A percentile compares a stretch with the other conserved stretches of the same genome.
phyloP scores from a whole-genome alignment of 2,113 vertebrate genomes.

The Dromaius novaehollandiae region DNA sequence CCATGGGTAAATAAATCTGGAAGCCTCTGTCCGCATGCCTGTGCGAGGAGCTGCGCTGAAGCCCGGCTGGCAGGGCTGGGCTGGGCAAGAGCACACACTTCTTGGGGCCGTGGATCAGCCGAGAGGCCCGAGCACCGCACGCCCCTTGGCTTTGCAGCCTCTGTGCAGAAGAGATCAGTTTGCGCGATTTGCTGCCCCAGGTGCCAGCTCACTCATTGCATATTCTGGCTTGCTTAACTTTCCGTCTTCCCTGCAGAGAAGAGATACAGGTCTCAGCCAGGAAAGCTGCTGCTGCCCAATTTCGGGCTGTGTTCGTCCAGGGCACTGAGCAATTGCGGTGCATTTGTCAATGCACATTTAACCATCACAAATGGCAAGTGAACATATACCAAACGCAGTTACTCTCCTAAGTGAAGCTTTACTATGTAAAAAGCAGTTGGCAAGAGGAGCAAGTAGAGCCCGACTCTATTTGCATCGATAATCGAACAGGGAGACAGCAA shows the following conservation, averaged over 20 bases:
- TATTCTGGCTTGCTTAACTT: not conserved
- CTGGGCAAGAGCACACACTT: not conserved
- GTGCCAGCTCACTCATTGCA: rapidly evolving
- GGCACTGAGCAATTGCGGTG: rapidly evolving
- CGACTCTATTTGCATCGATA: rapidly evolving
- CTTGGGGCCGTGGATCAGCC: rapidly evolving
- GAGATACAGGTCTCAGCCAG: rapidly evolving
- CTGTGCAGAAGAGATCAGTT: rapidly evolving
- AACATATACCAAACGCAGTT: rapidly evolving
- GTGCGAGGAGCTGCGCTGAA: not conserved
- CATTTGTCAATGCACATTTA: rapidly evolving
- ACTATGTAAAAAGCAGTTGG: not conserved
- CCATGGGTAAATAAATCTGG: not conserved
- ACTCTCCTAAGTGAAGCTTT: not conserved
- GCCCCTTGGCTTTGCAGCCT: rapidly evolving
- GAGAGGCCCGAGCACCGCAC: rapidly evolving
- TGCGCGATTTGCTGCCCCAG: rapidly evolving
- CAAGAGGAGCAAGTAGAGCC: rapidly evolving
- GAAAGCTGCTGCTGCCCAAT: rapidly evolving
- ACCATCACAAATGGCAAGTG: rapidly evolving
- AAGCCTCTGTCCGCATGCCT: not conserved
- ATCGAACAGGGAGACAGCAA: rapidly evolving
- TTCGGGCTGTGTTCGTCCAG: rapidly evolving
- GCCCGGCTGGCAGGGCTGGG: rapidly evolving
- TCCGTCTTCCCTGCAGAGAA: not conserved